These are phyloP conservation scores for Monopterus albus DNA, from an alignment of 2,113 vertebrate species.

Conservation along the genomic window DNA sequence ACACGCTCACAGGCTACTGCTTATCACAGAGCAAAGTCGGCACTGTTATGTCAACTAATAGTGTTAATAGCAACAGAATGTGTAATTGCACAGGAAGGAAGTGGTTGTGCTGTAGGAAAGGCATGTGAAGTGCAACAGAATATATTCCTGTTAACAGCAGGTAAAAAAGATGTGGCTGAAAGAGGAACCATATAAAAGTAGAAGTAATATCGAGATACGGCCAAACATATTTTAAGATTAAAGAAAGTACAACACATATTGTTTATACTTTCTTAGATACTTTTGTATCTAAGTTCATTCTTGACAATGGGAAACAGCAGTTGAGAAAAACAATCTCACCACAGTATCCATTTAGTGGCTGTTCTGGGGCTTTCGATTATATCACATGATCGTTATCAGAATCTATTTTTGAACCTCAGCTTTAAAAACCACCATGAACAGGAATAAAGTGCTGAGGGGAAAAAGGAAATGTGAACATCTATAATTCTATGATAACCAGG, in stretches of 20 bases:
- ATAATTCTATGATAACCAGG: too few relatives aligned
- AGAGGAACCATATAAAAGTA: background rate
- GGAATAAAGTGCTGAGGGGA: too few relatives aligned
- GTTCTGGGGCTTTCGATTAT: background rate
- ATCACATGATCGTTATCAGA: background rate
- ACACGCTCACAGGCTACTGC: background rate
- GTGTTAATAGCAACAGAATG: constrained; percentile 13
- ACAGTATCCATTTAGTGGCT: background rate
- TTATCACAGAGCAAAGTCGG: constrained; percentile 6
- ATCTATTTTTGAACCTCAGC: background rate
- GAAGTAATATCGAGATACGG: background rate
- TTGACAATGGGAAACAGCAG: too few relatives aligned
- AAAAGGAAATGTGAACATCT: too few relatives aligned
- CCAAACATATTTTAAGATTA: background rate
- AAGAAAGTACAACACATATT: too few relatives aligned
- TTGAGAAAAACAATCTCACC: too few relatives aligned
- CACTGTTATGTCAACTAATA: background rate
- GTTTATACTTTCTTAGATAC: too few relatives aligned
- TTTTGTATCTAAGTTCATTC: too few relatives aligned
- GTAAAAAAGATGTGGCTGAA: background rate
- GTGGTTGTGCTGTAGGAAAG: too few relatives aligned
- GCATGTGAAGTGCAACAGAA: background rate
- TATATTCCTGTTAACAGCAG: background rate
- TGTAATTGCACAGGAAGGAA: background rate
- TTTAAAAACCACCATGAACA: too few relatives aligned